These are phyloP conservation scores for Parazoanthus darwini DNA, from an alignment of 92 coral and sea anemone species.

Conservation along the genomic window DNA sequence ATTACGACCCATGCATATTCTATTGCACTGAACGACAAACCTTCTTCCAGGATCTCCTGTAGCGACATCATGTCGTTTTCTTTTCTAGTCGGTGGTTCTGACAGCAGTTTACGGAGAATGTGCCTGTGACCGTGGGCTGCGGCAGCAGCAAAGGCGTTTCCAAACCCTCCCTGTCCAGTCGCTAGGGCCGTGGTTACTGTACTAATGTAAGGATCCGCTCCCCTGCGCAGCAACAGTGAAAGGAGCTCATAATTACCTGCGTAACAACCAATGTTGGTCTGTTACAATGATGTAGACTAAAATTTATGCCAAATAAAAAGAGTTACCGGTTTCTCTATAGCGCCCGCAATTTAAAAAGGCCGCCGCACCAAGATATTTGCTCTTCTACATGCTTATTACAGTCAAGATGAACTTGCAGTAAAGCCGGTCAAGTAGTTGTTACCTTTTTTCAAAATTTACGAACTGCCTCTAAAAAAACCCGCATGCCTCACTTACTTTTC, in stretches of 20 bases:
- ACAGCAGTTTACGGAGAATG: conserved; percentile 72
- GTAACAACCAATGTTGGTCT: background rate
- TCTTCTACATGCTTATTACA: too few species aligned
- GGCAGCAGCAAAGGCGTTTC: conserved; percentile 80
- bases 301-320: too few species aligned
- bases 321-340: too few species aligned
- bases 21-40: conserved; percentile 20
- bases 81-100: conserved; percentile 68
- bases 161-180: conserved; percentile 65
- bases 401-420: too few species aligned
- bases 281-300: background rate
- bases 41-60: conserved; percentile 79
- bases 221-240: conserved; percentile 63
- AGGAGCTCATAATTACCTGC: conserved; percentile 77
- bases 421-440: too few species aligned
- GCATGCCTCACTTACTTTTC: too few species aligned
- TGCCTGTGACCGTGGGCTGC: conserved; percentile 82
- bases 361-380: too few species aligned
- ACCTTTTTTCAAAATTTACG: too few species aligned
- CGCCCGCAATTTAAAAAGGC: too few species aligned
- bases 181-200: conserved; percentile 56
- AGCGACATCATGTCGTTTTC: conserved; percentile 82
- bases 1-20: background rate
- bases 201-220: conserved; percentile 71
- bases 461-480: too few species aligned